Conservation (phyloP, 1,140 invertebrate genomes). For the Phenacoccus solenopsis region DNA sequence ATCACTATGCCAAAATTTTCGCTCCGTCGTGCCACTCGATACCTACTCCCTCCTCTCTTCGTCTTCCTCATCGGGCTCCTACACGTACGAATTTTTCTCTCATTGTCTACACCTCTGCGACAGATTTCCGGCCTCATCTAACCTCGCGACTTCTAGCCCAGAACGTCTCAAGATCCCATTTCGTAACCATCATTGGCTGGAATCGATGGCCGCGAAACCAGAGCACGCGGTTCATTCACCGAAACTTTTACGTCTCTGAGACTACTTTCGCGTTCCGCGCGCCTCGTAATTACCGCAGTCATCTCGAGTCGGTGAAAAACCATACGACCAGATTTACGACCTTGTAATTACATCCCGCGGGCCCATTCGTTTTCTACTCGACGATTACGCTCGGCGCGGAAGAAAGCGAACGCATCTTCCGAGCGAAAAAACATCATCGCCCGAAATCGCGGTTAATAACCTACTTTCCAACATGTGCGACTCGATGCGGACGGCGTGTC, state of each 20-base stretch:
- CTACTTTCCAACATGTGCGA: not conserved
- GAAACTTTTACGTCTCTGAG: not conserved
- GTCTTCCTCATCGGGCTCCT: not conserved
- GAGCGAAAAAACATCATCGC: not conserved
- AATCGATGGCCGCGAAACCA: not conserved
- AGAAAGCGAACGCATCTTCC: not conserved
- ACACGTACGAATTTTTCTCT: not conserved
- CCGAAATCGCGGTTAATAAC: constrained; percentile 1
- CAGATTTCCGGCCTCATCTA: not conserved
- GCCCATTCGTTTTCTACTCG: constrained; percentile 2
- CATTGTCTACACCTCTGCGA: not conserved
- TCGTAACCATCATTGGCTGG: too few species aligned
- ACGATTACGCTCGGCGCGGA: constrained; percentile 4
- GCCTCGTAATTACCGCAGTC: not conserved
- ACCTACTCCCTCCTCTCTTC: not conserved
- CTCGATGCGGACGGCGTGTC: not conserved
- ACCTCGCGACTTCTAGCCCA: too few species aligned
- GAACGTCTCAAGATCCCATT: too few species aligned
- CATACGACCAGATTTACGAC: not conserved
- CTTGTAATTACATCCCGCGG: constrained; percentile 3
- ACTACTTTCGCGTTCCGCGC: not conserved
- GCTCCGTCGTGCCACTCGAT: not conserved
- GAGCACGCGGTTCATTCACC: not conserved
- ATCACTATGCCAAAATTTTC: not conserved
- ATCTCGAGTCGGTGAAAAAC: too few species aligned